These are phyloP conservation scores for Bombus turneri DNA, from an alignment of 1,140 invertebrate species.

Conservation along the genomic window DNA sequence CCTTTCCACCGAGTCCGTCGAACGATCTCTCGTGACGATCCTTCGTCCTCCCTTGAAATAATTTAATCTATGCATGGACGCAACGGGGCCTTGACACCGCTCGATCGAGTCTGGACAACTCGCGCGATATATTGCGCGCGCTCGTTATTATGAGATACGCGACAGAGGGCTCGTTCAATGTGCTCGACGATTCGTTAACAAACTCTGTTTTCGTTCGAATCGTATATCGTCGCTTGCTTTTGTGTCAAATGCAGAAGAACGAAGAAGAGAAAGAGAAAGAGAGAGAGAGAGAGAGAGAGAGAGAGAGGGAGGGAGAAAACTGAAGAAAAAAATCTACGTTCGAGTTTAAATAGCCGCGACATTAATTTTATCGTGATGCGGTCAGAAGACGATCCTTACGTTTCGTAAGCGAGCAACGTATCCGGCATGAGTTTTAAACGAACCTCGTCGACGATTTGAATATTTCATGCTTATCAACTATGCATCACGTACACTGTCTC, in stretches of 20 bases:
- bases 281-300: too few species aligned
- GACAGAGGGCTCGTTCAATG: neutral
- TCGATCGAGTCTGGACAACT: constrained; percentile 7
- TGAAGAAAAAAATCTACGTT: neutral
- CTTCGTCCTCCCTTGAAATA: constrained; percentile 29
- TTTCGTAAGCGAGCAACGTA: constrained; percentile 27
- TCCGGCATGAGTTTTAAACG: constrained; percentile 24
- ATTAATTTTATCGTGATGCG: constrained; percentile 20
- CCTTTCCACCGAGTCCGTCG: constrained; percentile 47
- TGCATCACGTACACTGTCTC: constrained; percentile 51
- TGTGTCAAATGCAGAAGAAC: neutral
- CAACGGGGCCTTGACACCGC: neutral
- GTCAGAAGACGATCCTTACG: neutral
- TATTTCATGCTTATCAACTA: constrained; percentile 62
- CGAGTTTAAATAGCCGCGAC: constrained; percentile 5
- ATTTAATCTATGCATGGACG: constrained; percentile 34
- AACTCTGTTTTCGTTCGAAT: neutral
- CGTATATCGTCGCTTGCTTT: neutral
- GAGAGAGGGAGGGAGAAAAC: too few species aligned
- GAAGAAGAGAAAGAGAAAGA: too few species aligned
- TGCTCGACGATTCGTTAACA: neutral
- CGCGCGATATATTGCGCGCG: neutral
- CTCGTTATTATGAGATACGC: constrained; percentile 16
- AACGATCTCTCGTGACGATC: constrained; percentile 32
- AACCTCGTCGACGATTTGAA: constrained; percentile 44